Percentiles rank a stretch among this genome's conserved stretches.
phyloP scores from a whole-genome alignment of 1,140 invertebrate species.

The Hirudo medicinalis region DNA sequence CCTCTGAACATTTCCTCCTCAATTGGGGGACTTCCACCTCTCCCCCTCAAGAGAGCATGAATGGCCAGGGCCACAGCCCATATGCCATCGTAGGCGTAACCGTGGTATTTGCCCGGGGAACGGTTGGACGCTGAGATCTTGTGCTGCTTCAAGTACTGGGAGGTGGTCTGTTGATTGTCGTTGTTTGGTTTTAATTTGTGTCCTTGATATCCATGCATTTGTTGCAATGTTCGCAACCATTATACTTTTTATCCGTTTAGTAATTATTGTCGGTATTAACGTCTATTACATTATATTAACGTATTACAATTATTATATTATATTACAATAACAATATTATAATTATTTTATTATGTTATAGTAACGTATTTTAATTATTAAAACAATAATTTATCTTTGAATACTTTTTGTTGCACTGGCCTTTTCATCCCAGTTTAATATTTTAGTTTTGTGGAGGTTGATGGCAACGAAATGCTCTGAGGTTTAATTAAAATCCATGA shows the following conservation, averaged over 20 bases:
- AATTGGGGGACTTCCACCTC: background rate
- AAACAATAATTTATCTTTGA: no score
- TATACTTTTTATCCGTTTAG: background rate
- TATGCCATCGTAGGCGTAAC: conserved; percentile 90
- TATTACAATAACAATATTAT: no score
- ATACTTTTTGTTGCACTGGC: no score
- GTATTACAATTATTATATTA: no score
- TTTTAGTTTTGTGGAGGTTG: no score
- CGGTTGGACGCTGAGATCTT: conserved; percentile 54
- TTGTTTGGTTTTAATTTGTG: background rate
- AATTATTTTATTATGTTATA: no score
- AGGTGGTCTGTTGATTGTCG: conserved; percentile 54
- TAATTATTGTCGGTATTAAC: background rate
- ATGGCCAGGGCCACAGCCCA: conserved; percentile 69
- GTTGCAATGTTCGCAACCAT: background rate
- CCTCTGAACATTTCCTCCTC: conserved; percentile 79
- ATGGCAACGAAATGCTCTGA: no score
- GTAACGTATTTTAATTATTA: no score
- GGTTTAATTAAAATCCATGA: no score
- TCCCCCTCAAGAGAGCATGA: conserved; percentile 27
- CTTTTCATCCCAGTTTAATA: no score
- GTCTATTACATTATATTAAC: no score
- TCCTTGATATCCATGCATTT: background rate
- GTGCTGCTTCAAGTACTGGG: conserved; percentile 72
- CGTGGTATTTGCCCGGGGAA: conserved; percentile 77